Percentiles rank a stretch among this genome's conserved stretches.
Evolutionary conservation across 2,888 invertebrate species (phyloP).

Genomic region (Nephrotoma appendiculata): DNA sequence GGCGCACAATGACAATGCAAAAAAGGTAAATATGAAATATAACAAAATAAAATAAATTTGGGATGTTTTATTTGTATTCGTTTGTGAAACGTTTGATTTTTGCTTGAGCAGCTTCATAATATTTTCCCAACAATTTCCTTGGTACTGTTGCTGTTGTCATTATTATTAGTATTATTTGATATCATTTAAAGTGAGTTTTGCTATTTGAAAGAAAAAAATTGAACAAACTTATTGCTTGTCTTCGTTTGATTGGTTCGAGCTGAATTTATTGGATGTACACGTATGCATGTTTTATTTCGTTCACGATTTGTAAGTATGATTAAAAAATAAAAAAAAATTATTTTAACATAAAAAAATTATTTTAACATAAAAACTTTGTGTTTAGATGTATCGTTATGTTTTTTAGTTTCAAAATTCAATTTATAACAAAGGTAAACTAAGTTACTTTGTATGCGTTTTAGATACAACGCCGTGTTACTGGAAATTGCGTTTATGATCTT

Average conservation of each 20-base stretch:
- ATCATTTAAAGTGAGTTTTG: not conserved
- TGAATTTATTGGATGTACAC: not conserved
- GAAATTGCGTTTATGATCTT: too few species aligned
- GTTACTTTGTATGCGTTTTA: too few species aligned
- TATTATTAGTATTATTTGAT: not conserved
- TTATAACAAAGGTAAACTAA: too few species aligned
- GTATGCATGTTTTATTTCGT: not conserved
- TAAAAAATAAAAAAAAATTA: too few species aligned
- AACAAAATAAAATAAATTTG: not conserved
- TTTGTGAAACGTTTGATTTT: not conserved
- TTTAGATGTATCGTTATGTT: not conserved
- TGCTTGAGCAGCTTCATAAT: not conserved
- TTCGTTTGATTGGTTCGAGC: not conserved
- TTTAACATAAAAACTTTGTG: not conserved
- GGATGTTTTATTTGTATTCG: not conserved
- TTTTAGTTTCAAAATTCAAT: not conserved
- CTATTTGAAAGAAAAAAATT: not conserved
- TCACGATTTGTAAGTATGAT: too few species aligned
- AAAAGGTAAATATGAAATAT: constrained; percentile 20
- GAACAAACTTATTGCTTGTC: not conserved
- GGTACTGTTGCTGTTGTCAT: not conserved
- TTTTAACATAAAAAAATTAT: too few species aligned
- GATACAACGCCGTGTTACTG: too few species aligned
- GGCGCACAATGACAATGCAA: constrained; percentile 30
- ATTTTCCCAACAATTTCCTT: not conserved